phyloP scores from a whole-genome alignment of 1,140 invertebrate genomes.

The Lepidurus couesii region DNA sequence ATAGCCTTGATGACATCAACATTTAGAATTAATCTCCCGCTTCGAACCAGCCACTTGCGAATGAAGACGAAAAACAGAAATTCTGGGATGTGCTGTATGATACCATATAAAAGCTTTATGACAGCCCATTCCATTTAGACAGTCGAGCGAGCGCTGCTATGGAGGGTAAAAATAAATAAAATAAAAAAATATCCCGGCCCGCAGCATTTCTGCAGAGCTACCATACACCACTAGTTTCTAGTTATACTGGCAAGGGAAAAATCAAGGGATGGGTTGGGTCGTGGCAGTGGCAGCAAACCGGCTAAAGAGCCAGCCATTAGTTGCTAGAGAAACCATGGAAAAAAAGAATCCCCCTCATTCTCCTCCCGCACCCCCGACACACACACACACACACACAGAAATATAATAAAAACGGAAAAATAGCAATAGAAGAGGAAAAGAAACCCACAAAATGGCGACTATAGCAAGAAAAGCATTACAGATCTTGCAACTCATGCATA shows the following conservation, averaged over 20 bases:
- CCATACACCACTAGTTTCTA: neutral
- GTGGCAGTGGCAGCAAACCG: neutral
- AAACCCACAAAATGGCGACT: constrained; percentile 13
- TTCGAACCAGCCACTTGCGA: neutral
- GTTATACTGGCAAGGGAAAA: constrained; percentile 7
- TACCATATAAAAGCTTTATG: constrained; percentile 19
- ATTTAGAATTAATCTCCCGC: too few relatives aligned
- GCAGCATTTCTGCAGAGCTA: constrained; percentile 8
- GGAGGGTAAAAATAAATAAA: constrained; percentile 12
- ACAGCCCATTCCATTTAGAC: constrained; percentile 21
- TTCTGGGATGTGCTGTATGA: constrained; percentile 10
- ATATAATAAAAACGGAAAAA: neutral
- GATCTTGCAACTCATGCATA: constrained; percentile 19
- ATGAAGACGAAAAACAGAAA: neutral
- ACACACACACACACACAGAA: neutral
- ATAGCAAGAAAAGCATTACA: constrained; percentile 9
- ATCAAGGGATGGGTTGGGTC: neutral
- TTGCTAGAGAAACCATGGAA: constrained; percentile 9
- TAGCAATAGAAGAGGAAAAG: constrained; percentile 3
- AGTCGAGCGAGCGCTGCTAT: constrained; percentile 3
- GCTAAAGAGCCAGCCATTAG: constrained; percentile 17
- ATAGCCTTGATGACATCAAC: too few relatives aligned
- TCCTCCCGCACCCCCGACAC: neutral
- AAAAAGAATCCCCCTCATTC: neutral
- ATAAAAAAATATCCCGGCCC: neutral